Conservation (phyloP, 2,888 invertebrate species). For the Melanophora roralis region DNA sequence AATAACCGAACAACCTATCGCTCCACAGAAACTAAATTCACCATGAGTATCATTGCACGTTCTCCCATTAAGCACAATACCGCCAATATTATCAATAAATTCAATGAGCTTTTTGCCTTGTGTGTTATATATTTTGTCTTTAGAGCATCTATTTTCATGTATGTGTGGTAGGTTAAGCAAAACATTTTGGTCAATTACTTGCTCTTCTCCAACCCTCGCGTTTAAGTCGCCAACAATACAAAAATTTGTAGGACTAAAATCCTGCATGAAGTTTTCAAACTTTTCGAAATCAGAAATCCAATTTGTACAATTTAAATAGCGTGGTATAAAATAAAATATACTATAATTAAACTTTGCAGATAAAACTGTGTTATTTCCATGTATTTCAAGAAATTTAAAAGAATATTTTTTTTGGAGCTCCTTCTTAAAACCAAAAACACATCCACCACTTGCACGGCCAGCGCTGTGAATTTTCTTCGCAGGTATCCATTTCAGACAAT, state of each 20-base stretch:
- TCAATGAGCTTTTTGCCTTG: constrained; percentile 13
- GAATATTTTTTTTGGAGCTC: background rate
- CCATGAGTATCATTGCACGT: too few relatives aligned
- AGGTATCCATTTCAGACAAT: background rate
- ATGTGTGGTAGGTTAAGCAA: background rate
- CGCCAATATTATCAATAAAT: background rate
- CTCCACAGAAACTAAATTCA: background rate
- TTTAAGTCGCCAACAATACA: constrained; percentile 20
- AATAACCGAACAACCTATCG: constrained; percentile 5
- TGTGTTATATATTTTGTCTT: background rate
- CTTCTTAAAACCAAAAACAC: constrained; percentile 7
- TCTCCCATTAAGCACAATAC: constrained; percentile 13
- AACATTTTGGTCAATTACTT: background rate
- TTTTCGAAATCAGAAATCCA: constrained; percentile 11
- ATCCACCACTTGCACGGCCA: constrained; percentile 16
- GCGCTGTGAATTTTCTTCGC: background rate
- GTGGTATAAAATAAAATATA: constrained; percentile 5
- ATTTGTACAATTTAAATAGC: constrained; percentile 14
- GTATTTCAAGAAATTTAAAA: background rate
- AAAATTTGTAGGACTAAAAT: background rate
- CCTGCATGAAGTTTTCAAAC: constrained; percentile 16
- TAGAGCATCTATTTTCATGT: background rate
- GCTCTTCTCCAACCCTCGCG: constrained; percentile 11
- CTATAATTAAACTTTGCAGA: background rate
- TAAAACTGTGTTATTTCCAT: background rate